Evolutionary conservation across 2,888 invertebrate species (phyloP), one percentile per base, ranked within the genome.

Genomic region (Dasysyrphus tricinctus): DNA sequence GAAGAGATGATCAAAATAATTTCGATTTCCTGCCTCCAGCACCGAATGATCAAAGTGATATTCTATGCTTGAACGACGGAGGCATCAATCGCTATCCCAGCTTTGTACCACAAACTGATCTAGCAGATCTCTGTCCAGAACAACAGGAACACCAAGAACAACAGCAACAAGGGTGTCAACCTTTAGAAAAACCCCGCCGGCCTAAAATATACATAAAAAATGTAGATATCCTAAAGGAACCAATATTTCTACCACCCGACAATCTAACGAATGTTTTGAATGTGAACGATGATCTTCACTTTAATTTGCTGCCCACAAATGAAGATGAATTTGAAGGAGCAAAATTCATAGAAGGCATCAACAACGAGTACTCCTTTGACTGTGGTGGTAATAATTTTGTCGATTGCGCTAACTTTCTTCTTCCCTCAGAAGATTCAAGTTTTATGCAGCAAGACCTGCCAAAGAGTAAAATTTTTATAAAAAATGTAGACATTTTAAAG

Each of bases 141-240:
- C 63, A 44, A 12, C 32, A 61, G 14, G 42, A 56, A n/a, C 7
- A 56, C 2, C 56, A 57, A 37, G 11, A 34, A 12, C 34, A 57
- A 11, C 34, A 49, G 16, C 65, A 57, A 14, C 47, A 24, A 8
- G 34, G 70, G 9, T 42, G 3, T 32, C 70, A 76, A 49, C 9
- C 72, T 11, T 85, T 67, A 11, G 90, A 90, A 5, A 91, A 91
- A 80, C 89, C 90, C 5, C 89, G 90, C 14, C 90, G 90, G 24
- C 92, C 92, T 3, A 93, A 93, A 88, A 93, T 93, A 78, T 93
- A 92, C 78, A 92, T 93, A 7, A 91, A 92, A 82, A 93, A 92
- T 80, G 92, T 92, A 16, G 92, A 92, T 59, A 92, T 92, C 4
- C 73, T 92, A 0, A 92, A 92, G 76, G 91, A 92, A 65, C 92